Percentiles rank a stretch among this genome's conserved stretches.
Conservation (phyloP, 2,888 invertebrate genomes). For the Meloe dianella region DNA sequence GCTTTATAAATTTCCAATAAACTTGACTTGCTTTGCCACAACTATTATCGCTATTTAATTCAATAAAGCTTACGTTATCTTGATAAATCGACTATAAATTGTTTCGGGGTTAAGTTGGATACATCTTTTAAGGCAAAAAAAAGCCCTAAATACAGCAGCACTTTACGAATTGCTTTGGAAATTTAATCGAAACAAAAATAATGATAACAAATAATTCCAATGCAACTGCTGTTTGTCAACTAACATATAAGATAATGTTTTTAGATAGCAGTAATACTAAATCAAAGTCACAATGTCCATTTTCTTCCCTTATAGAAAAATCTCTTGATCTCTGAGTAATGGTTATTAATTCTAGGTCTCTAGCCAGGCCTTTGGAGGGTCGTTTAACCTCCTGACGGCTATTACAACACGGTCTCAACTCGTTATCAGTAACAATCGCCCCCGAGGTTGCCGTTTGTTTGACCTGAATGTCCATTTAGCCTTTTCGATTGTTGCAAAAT, state of each 20-base stretch:
- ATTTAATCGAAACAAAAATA: background rate
- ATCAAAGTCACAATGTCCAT: constrained; percentile 20
- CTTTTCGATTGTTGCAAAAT: constrained; percentile 40
- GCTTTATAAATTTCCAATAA: constrained; percentile 46
- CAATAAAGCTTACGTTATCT: constrained; percentile 57
- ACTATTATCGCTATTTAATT: constrained; percentile 58
- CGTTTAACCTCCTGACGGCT: constrained; percentile 49
- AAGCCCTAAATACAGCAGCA: background rate
- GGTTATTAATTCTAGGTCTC: constrained; percentile 51
- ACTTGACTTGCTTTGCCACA: constrained; percentile 39
- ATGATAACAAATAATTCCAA: background rate
- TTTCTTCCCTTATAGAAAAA: constrained; percentile 33
- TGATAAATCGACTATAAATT: constrained; percentile 57
- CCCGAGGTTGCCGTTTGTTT: constrained; percentile 50
- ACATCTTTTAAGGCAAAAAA: background rate
- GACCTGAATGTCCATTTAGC: constrained; percentile 46
- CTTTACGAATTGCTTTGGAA: background rate
- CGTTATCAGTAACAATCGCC: constrained; percentile 57
- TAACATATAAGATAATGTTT: background rate
- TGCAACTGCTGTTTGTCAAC: background rate
- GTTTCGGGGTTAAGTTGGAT: constrained; percentile 51
- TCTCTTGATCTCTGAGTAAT: constrained; percentile 48
- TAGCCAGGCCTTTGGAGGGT: constrained; percentile 46
- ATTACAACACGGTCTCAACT: constrained; percentile 49
- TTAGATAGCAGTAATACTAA: background rate